These are phyloP conservation scores for Macrotus californicus DNA, from an alignment of 2,113 vertebrate species.

Conservation along the genomic window DNA sequence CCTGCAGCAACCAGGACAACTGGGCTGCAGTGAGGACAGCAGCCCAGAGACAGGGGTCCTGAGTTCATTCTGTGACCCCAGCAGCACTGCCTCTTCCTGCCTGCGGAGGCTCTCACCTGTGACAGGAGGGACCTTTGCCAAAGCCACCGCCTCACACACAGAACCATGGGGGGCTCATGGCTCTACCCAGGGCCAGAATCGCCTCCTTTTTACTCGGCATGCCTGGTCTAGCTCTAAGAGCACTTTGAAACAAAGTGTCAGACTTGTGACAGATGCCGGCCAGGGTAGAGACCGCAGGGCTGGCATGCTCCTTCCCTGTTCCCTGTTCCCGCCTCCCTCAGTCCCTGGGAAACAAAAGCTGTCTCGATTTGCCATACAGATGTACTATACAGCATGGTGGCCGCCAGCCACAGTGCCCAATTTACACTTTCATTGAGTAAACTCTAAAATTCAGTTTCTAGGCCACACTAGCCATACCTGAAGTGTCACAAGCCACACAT, in stretches of 20 bases:
- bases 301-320: background rate
- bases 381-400: too few species aligned
- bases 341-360: background rate
- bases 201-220: background rate
- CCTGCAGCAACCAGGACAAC: background rate
- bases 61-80: background rate
- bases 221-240: background rate
- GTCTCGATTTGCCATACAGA: background rate
- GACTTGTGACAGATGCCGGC: background rate
- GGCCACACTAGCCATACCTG: background rate
- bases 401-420: background rate
- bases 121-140: background rate
- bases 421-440: background rate
- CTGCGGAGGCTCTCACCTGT: background rate
- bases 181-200: background rate
- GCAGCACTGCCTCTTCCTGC: background rate
- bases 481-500: fast-evolving
- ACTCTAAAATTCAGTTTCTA: background rate
- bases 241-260: background rate
- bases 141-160: background rate
- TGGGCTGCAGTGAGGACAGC: fast-evolving
- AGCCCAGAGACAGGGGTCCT: too few species aligned
- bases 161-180: background rate
- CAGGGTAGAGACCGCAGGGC: background rate
- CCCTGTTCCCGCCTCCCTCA: background rate